These are phyloP conservation scores for Bombus pascuorum DNA, from an alignment of 1,140 invertebrate species.

Conservation along the genomic window DNA sequence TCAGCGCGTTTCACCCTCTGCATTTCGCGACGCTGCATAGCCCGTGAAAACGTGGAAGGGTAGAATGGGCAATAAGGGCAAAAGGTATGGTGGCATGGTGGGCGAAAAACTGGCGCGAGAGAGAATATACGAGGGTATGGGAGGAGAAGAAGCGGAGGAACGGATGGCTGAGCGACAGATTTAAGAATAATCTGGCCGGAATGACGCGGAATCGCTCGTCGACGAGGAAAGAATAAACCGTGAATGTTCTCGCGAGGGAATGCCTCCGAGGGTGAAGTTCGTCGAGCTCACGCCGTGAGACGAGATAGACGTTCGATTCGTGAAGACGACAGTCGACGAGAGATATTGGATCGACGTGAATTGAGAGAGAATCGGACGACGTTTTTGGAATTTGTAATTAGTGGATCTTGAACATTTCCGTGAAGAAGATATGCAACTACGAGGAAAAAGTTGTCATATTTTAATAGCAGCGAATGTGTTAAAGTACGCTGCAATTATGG, in stretches of 20 bases:
- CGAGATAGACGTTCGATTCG: not conserved
- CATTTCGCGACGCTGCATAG: not conserved
- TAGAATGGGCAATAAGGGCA: slow-evolving; percentile 38
- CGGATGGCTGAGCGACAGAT: slow-evolving; percentile 32
- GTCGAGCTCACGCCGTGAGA: not conserved
- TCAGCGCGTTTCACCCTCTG: slow-evolving; percentile 11
- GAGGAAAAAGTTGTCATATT: too few relatives aligned
- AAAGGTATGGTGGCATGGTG: too few relatives aligned
- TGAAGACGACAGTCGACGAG: not conserved
- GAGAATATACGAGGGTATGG: slow-evolving; percentile 7
- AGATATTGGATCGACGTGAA: slow-evolving; percentile 3
- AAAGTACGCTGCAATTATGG: not conserved
- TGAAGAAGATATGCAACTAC: not conserved
- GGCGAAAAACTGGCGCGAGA: not conserved
- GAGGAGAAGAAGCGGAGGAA: not conserved
- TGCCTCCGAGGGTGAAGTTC: not conserved
- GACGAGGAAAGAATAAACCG: slow-evolving; percentile 37
- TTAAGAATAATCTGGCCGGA: slow-evolving; percentile 31
- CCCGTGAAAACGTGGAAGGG: slow-evolving; percentile 5
- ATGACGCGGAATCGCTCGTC: slow-evolving; percentile 25
- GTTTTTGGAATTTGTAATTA: not conserved
- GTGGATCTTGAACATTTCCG: not conserved
- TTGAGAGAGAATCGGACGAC: not conserved
- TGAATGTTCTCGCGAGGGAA: not conserved
- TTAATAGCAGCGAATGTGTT: too few relatives aligned